Conservation (phyloP, 1,140 invertebrate genomes). For the Homalodisca vitripennis region DNA sequence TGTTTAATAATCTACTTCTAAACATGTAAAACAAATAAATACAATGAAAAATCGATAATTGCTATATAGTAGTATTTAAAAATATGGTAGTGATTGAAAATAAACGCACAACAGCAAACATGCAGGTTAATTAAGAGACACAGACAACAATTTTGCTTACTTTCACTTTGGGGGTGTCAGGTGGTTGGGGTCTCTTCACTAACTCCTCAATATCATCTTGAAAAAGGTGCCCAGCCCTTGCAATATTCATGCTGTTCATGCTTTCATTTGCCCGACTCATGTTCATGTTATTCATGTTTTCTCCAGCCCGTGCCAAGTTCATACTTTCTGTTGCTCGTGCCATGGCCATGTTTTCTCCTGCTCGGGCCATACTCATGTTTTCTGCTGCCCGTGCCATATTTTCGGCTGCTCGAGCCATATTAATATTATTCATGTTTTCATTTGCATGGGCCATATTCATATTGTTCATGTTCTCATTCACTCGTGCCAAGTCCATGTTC, state of each 20-base stretch:
- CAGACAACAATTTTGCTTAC: neutral
- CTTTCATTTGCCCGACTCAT: slow-evolving; percentile 12
- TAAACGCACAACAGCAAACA: neutral
- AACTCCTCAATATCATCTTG: slow-evolving; percentile 43
- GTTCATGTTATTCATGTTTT: slow-evolving; percentile 13
- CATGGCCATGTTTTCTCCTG: slow-evolving; percentile 4
- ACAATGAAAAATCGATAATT: no score
- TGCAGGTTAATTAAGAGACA: neutral
- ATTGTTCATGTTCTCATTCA: slow-evolving; percentile 13
- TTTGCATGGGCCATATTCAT: slow-evolving; percentile 4
- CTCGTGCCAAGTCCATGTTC: slow-evolving; percentile 9
- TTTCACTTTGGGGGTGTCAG: slow-evolving; percentile 21
- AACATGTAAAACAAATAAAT: no score
- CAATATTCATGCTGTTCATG: neutral
- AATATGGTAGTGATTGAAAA: no score
- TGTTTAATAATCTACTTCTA: no score
- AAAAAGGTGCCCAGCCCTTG: slow-evolving; percentile 32
- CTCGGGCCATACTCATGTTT: neutral
- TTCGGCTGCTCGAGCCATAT: neutral
- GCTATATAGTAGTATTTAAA: no score
- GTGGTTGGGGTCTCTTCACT: slow-evolving; percentile 35
- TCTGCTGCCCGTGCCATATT: slow-evolving; percentile 6
- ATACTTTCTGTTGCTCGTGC: neutral
- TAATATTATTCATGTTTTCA: slow-evolving; percentile 12
- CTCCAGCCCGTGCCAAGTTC: slow-evolving; percentile 1